phyloP scores from a whole-genome alignment of 2,113 vertebrate species.

The Chionomys nivalis region DNA sequence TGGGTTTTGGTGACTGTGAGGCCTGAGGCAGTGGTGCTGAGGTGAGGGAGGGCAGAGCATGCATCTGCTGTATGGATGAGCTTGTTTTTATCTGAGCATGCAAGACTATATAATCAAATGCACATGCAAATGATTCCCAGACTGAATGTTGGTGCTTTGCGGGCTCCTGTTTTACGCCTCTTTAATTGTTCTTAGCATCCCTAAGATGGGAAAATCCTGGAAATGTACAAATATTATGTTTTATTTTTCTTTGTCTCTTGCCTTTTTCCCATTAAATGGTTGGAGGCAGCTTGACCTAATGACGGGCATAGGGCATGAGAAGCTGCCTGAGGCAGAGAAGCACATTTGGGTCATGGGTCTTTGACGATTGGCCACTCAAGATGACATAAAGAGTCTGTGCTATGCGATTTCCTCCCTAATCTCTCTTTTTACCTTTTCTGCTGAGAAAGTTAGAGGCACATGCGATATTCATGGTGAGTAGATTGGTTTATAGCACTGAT shows the following conservation, averaged over 20 bases:
- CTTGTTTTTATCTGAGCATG: not conserved
- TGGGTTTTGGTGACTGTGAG: not conserved
- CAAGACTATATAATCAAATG: too few species aligned
- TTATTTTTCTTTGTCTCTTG: not conserved
- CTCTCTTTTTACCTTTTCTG: not conserved
- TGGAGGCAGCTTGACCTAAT: not conserved
- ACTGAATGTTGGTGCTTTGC: not conserved
- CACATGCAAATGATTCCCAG: not conserved
- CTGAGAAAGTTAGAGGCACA: not conserved
- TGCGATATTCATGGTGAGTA: not conserved
- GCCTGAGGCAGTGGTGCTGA: not conserved
- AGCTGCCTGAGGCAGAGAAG: not conserved
- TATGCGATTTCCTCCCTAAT: not conserved
- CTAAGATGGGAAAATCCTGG: not conserved
- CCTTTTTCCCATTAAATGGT: not conserved
- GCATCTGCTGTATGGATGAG: fast-evolving
- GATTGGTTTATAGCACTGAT: not conserved
- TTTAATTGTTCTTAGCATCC: not conserved
- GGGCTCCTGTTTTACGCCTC: not conserved
- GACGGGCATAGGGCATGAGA: not conserved
- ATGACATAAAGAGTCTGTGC: not conserved
- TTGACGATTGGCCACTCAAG: not conserved
- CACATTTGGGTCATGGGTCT: not conserved
- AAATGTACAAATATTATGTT: not conserved
- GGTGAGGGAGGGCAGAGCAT: fast-evolving